phyloP scores from a whole-genome alignment of 1,140 invertebrate genomes.

The Triops longicaudatus region DNA sequence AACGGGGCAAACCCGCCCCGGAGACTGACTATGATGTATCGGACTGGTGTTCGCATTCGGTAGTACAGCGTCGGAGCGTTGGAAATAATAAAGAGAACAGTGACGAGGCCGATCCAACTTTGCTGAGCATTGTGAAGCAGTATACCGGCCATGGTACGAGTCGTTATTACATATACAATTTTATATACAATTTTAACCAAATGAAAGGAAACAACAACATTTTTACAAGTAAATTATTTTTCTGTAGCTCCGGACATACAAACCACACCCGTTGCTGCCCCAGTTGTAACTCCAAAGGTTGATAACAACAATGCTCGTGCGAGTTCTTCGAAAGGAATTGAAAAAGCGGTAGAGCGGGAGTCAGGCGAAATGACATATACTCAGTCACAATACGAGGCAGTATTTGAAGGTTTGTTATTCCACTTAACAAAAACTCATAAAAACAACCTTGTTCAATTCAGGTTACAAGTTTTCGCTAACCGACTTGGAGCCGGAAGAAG shows the following conservation, averaged over 20 bases:
- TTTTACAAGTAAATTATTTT: too few species aligned
- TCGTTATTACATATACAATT: background rate
- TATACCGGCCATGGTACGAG: background rate
- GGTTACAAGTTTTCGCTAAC: background rate
- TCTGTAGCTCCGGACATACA: too few species aligned
- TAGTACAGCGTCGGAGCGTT: background rate
- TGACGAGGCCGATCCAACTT: background rate
- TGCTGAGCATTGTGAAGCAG: background rate
- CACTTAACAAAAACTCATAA: background rate
- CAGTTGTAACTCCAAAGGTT: too few species aligned
- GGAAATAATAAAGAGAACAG: background rate
- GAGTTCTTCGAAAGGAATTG: background rate
- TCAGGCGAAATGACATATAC: background rate
- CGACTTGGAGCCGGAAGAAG: background rate
- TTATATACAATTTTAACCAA: background rate
- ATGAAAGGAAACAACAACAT: too few species aligned
- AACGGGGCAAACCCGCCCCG: constrained; percentile 47
- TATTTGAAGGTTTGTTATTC: background rate
- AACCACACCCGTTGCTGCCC: too few species aligned
- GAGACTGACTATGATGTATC: constrained; percentile 42
- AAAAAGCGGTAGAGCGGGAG: background rate
- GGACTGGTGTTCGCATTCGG: background rate
- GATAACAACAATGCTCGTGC: background rate
- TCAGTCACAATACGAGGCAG: background rate
- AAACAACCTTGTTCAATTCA: background rate